phyloP scores from a whole-genome alignment of 2,888 invertebrate species.

The Drosophila eohydei region DNA sequence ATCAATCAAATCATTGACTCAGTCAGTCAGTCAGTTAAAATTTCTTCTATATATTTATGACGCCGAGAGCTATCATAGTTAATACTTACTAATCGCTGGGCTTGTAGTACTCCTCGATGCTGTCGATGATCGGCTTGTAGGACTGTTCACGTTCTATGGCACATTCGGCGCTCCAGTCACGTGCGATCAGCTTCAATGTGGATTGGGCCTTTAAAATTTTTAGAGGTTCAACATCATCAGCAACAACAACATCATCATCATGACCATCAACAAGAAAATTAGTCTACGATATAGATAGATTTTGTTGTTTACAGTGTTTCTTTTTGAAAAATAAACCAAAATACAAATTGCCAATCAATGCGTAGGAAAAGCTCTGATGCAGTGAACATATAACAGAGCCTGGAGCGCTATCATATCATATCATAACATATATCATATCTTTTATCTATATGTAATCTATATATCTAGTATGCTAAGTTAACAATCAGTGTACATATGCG shows the following conservation, averaged over 20 bases:
- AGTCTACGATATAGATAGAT: slow-evolving; percentile 48
- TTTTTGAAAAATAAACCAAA: neutral
- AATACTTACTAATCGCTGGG: slow-evolving; percentile 86
- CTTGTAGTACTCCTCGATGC: slow-evolving; percentile 91
- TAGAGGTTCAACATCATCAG: slow-evolving; percentile 83
- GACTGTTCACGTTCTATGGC: slow-evolving; percentile 93
- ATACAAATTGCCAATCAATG: slow-evolving; percentile 1
- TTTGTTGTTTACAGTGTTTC: slow-evolving; percentile 14
- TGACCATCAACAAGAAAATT: slow-evolving; percentile 57
- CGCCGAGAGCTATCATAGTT: neutral
- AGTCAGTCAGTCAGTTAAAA: neutral
- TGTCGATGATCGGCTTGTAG: slow-evolving; percentile 95
- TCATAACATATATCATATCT: too few species aligned
- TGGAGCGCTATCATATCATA: neutral
- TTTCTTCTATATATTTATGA: neutral
- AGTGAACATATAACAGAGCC: neutral
- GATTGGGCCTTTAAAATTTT: slow-evolving; percentile 91
- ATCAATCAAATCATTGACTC: neutral
- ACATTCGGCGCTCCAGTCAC: slow-evolving; percentile 97
- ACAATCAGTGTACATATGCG: too few species aligned
- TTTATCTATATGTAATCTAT: too few species aligned
- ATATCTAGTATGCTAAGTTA: too few species aligned
- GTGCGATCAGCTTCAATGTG: slow-evolving; percentile 97
- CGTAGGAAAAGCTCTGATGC: neutral
- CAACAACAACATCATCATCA: slow-evolving; percentile 76